phyloP scores from a whole-genome alignment of 1,140 invertebrate species.

The Cepaea nemoralis region DNA sequence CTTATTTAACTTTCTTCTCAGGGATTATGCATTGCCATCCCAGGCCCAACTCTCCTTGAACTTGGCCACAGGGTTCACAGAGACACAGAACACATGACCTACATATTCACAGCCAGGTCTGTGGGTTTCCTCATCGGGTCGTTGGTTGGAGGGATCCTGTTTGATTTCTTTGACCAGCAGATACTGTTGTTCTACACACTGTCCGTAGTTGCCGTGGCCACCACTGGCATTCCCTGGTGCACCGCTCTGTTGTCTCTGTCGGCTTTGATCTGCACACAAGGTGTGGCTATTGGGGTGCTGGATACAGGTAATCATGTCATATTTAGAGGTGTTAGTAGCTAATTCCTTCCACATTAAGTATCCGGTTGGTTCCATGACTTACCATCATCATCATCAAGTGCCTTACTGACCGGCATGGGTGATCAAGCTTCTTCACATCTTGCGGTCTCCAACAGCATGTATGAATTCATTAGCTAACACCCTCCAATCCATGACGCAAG shows the following conservation, averaged over 20 bases:
- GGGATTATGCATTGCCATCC: slow-evolving; percentile 72
- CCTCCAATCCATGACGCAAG: no score
- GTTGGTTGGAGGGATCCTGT: slow-evolving; percentile 66
- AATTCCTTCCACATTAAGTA: no score
- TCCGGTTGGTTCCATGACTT: no score
- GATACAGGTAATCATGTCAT: slow-evolving; percentile 73
- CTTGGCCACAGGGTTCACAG: slow-evolving; percentile 64
- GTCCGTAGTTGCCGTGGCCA: slow-evolving; percentile 61
- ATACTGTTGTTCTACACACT: slow-evolving; percentile 62
- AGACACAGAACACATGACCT: slow-evolving; percentile 61
- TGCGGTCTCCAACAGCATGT: no score
- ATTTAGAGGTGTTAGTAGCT: no score
- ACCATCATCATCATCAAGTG: no score
- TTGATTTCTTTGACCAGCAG: slow-evolving; percentile 69
- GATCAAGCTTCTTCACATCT: no score
- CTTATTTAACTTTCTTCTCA: background rate
- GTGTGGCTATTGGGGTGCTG: slow-evolving; percentile 70
- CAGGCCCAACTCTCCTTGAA: slow-evolving; percentile 71
- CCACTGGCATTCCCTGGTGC: slow-evolving; percentile 64
- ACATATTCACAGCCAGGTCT: slow-evolving; percentile 67
- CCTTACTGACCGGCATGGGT: no score
- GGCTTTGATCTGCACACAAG: slow-evolving; percentile 67
- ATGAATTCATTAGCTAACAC: no score
- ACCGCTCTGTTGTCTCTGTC: slow-evolving; percentile 57
- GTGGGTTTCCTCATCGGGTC: slow-evolving; percentile 69